These are phyloP conservation scores for Drosophila hamatofila DNA, from an alignment of 2,888 invertebrate genomes.

Conservation along the genomic window DNA sequence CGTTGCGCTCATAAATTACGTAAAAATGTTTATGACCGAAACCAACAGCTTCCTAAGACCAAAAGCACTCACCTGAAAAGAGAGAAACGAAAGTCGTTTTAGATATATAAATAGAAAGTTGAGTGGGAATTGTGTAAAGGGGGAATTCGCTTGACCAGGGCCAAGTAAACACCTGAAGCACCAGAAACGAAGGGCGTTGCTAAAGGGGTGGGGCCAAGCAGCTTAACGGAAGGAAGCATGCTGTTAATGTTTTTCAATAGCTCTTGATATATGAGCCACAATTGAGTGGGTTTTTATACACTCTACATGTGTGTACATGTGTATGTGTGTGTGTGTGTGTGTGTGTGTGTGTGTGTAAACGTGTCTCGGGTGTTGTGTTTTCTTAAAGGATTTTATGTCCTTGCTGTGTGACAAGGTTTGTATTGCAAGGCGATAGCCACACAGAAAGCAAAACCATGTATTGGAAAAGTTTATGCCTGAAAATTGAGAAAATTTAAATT, in stretches of 20 bases:
- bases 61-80: conserved; percentile 72
- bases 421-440: background rate
- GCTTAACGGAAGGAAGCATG: conserved; percentile 33
- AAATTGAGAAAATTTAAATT: conserved; percentile 10
- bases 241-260: conserved; percentile 72
- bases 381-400: conserved; percentile 13
- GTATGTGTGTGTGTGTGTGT: conserved; percentile 7
- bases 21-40: conserved; percentile 6
- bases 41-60: conserved; percentile 40
- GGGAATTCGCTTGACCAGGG: conserved; percentile 36
- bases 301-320: conserved; percentile 1
- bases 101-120: conserved; percentile 27
- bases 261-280: conserved; percentile 66
- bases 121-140: conserved; percentile 4
- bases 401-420: conserved; percentile 9
- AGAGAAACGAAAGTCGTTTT: conserved; percentile 12
- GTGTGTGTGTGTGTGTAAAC: conserved; percentile 10
- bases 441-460: background rate
- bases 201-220: conserved; percentile 10
- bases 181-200: background rate
- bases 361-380: conserved; percentile 12
- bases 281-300: conserved; percentile 19
- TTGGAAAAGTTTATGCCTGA: conserved; percentile 1
- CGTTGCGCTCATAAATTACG: conserved; percentile 38
- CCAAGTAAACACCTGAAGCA: conserved; percentile 2